These are phyloP conservation scores for Perdita meconis DNA, from an alignment of 2,888 invertebrate species.

Conservation along the genomic window DNA sequence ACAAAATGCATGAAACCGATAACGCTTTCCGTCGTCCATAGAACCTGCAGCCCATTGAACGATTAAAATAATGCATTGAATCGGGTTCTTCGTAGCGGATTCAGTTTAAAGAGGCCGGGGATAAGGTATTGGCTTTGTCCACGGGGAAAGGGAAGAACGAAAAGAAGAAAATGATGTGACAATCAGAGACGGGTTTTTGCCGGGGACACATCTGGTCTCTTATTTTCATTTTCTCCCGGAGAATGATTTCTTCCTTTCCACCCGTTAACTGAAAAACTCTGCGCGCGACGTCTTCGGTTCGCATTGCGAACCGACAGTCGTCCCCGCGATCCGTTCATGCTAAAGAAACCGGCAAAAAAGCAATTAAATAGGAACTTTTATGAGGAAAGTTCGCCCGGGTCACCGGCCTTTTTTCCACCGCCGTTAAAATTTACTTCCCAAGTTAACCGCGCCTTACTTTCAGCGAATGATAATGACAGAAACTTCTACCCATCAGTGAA, in stretches of 20 bases:
- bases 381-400: constrained; percentile 26
- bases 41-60: neutral
- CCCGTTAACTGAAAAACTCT: constrained; percentile 64
- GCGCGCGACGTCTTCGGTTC: constrained; percentile 35
- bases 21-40: neutral
- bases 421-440: constrained; percentile 38
- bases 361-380: constrained; percentile 54
- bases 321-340: constrained; percentile 36
- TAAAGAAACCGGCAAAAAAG: constrained; percentile 36
- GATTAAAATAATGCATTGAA: constrained; percentile 6
- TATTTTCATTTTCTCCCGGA: constrained; percentile 73
- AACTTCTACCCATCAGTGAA: constrained; percentile 22
- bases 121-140: constrained; percentile 42
- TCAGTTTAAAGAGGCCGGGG: constrained; percentile 14
- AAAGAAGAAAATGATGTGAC: constrained; percentile 68
- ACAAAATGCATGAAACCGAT: neutral
- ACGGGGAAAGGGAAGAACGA: constrained; percentile 21
- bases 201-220: constrained; percentile 72
- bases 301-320: constrained; percentile 11
- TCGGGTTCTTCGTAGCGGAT: constrained; percentile 6
- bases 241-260: constrained; percentile 68
- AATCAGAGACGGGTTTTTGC: constrained; percentile 67
- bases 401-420: constrained; percentile 12
- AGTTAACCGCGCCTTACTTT: constrained; percentile 16
- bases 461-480: constrained; percentile 37